phyloP scores from a whole-genome alignment of 2,113 vertebrate genomes.

The Pelecanus crispus region DNA sequence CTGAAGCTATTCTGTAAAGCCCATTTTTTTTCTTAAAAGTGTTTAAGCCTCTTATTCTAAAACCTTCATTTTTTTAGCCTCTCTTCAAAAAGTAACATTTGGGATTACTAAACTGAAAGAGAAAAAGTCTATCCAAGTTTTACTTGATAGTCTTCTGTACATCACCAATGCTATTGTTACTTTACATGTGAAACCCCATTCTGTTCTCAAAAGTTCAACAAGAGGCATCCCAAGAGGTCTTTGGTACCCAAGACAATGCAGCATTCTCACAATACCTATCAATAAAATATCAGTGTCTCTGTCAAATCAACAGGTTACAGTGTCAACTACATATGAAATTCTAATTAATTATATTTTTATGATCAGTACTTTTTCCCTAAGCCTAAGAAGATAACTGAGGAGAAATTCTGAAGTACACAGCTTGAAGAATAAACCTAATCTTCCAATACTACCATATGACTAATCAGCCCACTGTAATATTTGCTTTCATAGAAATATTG shows the following conservation, averaged over 20 bases:
- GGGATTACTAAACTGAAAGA: not conserved
- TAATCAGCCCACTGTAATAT: not conserved
- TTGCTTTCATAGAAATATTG: not conserved
- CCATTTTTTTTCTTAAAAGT: not conserved
- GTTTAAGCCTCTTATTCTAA: constrained; percentile 39
- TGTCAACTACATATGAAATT: not conserved
- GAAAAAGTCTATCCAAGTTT: not conserved
- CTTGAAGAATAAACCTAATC: not conserved
- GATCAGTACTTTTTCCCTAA: not conserved
- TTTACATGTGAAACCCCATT: not conserved
- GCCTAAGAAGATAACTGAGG: not conserved
- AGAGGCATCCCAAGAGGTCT: not conserved
- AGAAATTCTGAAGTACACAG: not conserved
- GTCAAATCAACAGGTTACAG: not conserved
- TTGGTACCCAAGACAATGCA: not conserved
- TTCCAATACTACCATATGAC: not conserved
- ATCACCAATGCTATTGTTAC: not conserved
- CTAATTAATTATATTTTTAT: not conserved
- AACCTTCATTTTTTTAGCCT: not conserved
- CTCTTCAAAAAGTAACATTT: constrained; percentile 6
- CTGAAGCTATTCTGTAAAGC: constrained; percentile 6
- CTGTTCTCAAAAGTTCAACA: not conserved
- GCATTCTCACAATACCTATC: not conserved
- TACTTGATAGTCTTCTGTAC: not conserved
- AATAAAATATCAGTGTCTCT: not conserved